Conservation (phyloP, 1,140 invertebrate genomes). For the Conus ventricosus region DNA sequence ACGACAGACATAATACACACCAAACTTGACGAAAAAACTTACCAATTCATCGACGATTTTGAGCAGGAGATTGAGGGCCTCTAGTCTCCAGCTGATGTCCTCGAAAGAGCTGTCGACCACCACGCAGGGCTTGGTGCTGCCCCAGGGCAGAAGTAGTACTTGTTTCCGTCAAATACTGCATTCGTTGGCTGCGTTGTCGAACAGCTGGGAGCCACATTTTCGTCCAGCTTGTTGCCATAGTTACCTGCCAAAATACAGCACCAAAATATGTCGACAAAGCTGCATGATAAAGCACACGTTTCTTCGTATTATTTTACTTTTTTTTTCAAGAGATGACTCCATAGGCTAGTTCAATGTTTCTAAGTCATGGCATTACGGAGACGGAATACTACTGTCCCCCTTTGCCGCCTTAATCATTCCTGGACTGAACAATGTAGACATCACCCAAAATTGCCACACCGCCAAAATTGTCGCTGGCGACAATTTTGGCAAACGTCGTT, state of each 20-base stretch:
- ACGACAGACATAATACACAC: no score
- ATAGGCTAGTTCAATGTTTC: no score
- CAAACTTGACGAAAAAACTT: conserved; percentile 37
- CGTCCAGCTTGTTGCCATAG: conserved; percentile 77
- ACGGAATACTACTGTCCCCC: no score
- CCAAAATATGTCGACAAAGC: neutral
- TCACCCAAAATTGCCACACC: no score
- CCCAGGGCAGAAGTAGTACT: conserved; percentile 78
- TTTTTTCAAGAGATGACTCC: no score
- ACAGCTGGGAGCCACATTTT: conserved; percentile 72
- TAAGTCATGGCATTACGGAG: no score
- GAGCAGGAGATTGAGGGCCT: conserved; percentile 74
- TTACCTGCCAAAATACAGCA: conserved; percentile 63
- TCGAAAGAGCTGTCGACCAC: conserved; percentile 76
- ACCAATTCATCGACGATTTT: conserved; percentile 71
- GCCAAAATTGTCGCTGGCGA: no score
- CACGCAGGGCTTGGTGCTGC: conserved; percentile 74
- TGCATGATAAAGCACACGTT: no score
- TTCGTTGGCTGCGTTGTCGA: conserved; percentile 78
- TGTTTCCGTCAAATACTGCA: conserved; percentile 77
- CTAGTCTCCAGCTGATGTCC: conserved; percentile 76
- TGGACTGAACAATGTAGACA: no score
- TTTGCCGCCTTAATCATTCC: no score
- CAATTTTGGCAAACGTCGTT: no score
- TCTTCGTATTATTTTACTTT: no score